phyloP scores from a whole-genome alignment of 2,113 vertebrate genomes.

The Apus apus region DNA sequence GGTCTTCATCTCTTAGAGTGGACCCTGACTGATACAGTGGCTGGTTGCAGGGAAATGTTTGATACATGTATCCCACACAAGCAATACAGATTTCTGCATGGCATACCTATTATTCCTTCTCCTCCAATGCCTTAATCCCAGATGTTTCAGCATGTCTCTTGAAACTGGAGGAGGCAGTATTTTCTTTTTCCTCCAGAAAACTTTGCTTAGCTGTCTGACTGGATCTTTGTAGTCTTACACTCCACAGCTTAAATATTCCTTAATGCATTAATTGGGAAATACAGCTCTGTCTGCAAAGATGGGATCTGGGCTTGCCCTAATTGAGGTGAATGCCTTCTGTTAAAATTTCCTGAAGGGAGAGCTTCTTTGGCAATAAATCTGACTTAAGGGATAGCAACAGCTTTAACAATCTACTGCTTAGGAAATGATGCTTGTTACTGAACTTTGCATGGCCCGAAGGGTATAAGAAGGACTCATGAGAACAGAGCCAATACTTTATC shows the following conservation, averaged over 20 bases:
- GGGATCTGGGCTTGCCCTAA: background rate
- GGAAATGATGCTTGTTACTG: background rate
- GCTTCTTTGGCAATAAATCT: background rate
- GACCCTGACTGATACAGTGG: background rate
- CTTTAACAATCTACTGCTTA: background rate
- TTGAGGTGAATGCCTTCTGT: background rate
- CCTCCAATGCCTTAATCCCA: background rate
- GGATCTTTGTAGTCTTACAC: background rate
- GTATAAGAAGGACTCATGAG: background rate
- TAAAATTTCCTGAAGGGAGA: background rate
- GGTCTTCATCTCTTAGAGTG: background rate
- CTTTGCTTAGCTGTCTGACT: background rate
- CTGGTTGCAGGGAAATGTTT: background rate
- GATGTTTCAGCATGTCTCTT: background rate
- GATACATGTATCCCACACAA: background rate
- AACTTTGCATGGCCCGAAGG: background rate
- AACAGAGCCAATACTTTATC: background rate
- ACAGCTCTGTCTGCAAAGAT: background rate
- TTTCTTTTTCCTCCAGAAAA: background rate
- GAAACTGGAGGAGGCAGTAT: background rate
- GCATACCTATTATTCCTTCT: background rate
- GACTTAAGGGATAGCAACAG: background rate
- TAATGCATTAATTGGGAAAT: background rate
- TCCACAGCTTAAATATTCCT: background rate
- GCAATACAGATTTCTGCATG: background rate